phyloP scores from a whole-genome alignment of 2,113 vertebrate genomes.

The Syrmaticus mikado region DNA sequence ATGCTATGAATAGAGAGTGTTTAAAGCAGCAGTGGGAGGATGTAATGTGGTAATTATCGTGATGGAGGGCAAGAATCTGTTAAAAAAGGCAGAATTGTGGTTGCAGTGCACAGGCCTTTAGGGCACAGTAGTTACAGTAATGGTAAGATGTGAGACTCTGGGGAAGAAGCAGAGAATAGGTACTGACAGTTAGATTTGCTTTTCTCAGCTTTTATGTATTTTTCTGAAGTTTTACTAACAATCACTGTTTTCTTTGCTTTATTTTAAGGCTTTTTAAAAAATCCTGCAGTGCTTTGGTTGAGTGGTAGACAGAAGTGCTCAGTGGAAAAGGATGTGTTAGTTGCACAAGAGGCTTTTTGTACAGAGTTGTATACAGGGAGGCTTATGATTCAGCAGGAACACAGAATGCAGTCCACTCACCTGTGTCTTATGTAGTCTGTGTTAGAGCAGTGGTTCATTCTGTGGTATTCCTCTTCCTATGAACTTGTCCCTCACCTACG shows the following conservation, averaged over 20 bases:
- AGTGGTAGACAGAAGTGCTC: not conserved
- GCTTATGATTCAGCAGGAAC: not conserved
- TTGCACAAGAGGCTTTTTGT: not conserved
- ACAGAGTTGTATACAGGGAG: not conserved
- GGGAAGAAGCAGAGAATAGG: not conserved
- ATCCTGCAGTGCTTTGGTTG: not conserved
- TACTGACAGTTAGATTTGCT: not conserved
- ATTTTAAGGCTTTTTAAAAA: not conserved
- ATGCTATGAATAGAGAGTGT: not conserved
- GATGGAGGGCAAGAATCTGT: constrained; percentile 15
- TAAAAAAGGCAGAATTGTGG: not conserved
- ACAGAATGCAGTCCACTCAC: not conserved
- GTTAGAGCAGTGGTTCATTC: not conserved
- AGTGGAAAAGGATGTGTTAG: not conserved
- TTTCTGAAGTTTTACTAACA: not conserved
- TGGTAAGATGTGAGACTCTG: not conserved
- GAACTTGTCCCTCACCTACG: rapidly evolving
- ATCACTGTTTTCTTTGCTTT: not conserved
- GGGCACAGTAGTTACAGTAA: not conserved
- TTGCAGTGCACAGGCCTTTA: not conserved
- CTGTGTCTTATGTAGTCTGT: not conserved
- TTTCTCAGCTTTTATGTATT: not conserved
- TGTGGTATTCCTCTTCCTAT: not conserved
- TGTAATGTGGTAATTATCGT: not conserved
- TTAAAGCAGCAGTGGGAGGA: constrained; percentile 1